These are phyloP conservation scores for Percopsis transmontana DNA, from an alignment of 2,113 vertebrate species.

Conservation along the genomic window DNA sequence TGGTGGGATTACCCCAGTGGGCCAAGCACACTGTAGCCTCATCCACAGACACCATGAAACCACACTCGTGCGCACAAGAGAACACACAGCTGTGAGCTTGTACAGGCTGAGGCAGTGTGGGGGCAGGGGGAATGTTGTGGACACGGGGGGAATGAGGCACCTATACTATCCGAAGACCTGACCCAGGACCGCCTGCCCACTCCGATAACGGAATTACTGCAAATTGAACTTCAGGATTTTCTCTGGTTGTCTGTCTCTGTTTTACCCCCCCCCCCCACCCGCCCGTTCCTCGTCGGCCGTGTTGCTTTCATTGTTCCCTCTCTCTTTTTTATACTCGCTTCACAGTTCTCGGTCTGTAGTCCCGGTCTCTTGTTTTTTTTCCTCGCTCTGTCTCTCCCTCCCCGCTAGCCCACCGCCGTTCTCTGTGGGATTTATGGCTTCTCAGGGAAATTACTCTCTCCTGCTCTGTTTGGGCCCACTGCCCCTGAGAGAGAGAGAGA, in stretches of 20 bases:
- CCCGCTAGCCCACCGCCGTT: slow-evolving; percentile 20
- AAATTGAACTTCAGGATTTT: slow-evolving; percentile 70
- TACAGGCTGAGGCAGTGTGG: slow-evolving; percentile 17
- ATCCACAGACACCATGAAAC: slow-evolving; percentile 7
- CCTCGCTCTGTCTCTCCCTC: slow-evolving; percentile 37
- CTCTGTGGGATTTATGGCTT: slow-evolving; percentile 51
- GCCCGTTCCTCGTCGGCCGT: too few relatives aligned
- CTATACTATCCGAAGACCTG: slow-evolving; percentile 57
- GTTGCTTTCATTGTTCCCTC: neutral
- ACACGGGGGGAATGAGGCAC: slow-evolving; percentile 30
- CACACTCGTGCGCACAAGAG: slow-evolving; percentile 1
- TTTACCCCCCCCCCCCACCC: slow-evolving; percentile 10
- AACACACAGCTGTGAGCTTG: slow-evolving; percentile 15
- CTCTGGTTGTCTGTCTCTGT: slow-evolving; percentile 28
- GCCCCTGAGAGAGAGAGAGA: slow-evolving; percentile 20
- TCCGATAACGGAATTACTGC: slow-evolving; percentile 79
- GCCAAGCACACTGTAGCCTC: slow-evolving; percentile 13
- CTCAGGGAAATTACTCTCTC: slow-evolving; percentile 37
- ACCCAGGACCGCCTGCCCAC: slow-evolving; percentile 52
- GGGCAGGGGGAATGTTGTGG: slow-evolving; percentile 24
- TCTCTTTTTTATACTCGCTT: neutral
- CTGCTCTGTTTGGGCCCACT: slow-evolving; percentile 26
- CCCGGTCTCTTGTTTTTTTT: slow-evolving; percentile 20
- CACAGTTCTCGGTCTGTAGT: neutral
- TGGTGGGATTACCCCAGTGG: slow-evolving; percentile 39